These are phyloP conservation scores for Pseudorasbora parva DNA, from an alignment of 2,113 vertebrate species.

Conservation along the genomic window DNA sequence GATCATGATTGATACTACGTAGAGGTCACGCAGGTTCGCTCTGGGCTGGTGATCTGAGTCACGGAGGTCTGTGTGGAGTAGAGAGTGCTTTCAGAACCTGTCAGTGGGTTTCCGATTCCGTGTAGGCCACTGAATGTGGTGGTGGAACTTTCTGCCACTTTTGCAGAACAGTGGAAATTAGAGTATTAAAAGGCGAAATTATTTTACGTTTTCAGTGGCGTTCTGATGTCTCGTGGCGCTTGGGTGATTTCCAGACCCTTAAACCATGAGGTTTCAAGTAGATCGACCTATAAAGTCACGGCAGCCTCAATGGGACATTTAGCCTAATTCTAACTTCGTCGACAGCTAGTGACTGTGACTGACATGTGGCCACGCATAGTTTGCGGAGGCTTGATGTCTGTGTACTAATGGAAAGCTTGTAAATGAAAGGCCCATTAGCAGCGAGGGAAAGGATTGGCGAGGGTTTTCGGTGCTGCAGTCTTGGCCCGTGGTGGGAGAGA, in stretches of 20 bases:
- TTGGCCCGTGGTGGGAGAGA: conserved; percentile 42
- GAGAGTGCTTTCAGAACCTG: conserved; percentile 34
- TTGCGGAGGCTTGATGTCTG: conserved; percentile 66
- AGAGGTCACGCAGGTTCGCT: neutral
- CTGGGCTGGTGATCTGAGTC: conserved; percentile 45
- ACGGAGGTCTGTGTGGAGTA: conserved; percentile 15
- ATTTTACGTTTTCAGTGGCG: conserved; percentile 10
- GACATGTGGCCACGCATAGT: conserved; percentile 32
- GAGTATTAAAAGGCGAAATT: neutral
- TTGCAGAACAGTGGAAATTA: conserved; percentile 47
- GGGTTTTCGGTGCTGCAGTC: conserved; percentile 34
- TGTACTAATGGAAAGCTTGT: conserved; percentile 62
- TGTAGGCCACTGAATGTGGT: conserved; percentile 28
- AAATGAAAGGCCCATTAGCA: conserved; percentile 59
- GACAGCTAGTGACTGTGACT: conserved; percentile 12
- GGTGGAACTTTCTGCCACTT: conserved; percentile 49
- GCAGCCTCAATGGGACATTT: neutral
- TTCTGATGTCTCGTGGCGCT: neutral
- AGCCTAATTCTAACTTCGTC: neutral
- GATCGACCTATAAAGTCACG: neutral
- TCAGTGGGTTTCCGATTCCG: conserved; percentile 36
- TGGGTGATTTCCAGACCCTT: conserved; percentile 45
- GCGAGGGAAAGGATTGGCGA: conserved; percentile 66
- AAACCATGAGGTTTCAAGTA: conserved; percentile 13
- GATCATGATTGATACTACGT: conserved; percentile 11